Evolutionary conservation across 2,113 vertebrate genomes (phyloP).

Genomic region (Thinocorus orbignyianus): DNA sequence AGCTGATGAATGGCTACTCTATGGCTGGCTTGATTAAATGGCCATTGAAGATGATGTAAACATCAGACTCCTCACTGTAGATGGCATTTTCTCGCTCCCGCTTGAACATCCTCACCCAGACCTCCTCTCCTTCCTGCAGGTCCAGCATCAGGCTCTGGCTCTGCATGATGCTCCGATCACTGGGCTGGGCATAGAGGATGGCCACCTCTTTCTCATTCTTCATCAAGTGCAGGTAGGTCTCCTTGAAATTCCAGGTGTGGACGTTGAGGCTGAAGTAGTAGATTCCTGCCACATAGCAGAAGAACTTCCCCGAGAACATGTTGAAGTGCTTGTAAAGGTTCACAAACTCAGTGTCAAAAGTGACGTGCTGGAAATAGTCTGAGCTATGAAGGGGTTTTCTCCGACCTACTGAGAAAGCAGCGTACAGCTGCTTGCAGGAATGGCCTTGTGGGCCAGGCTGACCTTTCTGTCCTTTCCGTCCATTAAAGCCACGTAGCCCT

Average conservation of each 20-base stretch:
- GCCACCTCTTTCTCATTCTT: slow-evolving; percentile 74
- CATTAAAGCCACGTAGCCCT: slow-evolving; percentile 68
- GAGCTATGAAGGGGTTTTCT: slow-evolving; percentile 81
- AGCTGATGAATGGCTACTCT: slow-evolving; percentile 38
- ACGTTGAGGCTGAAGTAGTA: slow-evolving; percentile 89
- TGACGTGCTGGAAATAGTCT: slow-evolving; percentile 79
- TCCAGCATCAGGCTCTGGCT: slow-evolving; percentile 87
- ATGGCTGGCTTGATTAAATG: slow-evolving; percentile 79
- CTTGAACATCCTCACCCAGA: slow-evolving; percentile 87
- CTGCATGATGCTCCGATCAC: slow-evolving; percentile 88
- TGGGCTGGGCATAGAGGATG: slow-evolving; percentile 86
- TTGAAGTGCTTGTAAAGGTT: slow-evolving; percentile 85
- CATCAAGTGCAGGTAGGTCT: slow-evolving; percentile 89
- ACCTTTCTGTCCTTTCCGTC: slow-evolving; percentile 84
- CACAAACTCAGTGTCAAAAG: slow-evolving; percentile 85
- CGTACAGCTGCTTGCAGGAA: slow-evolving; percentile 77
- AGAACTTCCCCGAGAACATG: slow-evolving; percentile 88
- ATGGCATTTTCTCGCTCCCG: slow-evolving; percentile 83
- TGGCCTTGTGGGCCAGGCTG: slow-evolving; percentile 78
- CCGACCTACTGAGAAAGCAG: slow-evolving; percentile 85
- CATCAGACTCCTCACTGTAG: slow-evolving; percentile 83
- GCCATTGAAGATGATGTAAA: slow-evolving; percentile 85
- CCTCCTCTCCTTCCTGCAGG: slow-evolving; percentile 78
- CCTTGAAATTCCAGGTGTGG: slow-evolving; percentile 90
- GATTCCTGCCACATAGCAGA: slow-evolving; percentile 80